A percentile compares a stretch with the other conserved stretches of the same genome.
Conservation (phyloP, 2,113 vertebrate genomes). For the Bambusicola thoracicus region DNA sequence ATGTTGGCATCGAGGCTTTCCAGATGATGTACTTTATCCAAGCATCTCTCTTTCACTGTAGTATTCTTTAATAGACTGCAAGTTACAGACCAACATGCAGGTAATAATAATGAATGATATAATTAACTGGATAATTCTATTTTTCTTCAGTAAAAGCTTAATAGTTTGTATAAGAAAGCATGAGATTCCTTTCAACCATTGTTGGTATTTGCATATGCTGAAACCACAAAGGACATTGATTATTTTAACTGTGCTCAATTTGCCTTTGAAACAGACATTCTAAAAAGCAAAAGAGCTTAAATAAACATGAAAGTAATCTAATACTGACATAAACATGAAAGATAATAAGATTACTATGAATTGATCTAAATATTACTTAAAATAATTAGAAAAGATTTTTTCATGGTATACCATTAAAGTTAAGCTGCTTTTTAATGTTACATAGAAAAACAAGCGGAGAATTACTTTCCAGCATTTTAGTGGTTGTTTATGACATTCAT, state of each 20-base stretch:
- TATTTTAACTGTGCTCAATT: slow-evolving; percentile 84
- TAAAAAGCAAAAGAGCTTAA: slow-evolving; percentile 87
- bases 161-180: slow-evolving; percentile 18
- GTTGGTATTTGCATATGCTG: slow-evolving; percentile 72
- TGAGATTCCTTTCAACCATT: slow-evolving; percentile 40
- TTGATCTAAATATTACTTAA: slow-evolving; percentile 94
- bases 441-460: slow-evolving; percentile 64
- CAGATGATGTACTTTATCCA: neutral
- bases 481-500: slow-evolving; percentile 72
- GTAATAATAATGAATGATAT: slow-evolving; percentile 15
- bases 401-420: slow-evolving; percentile 71
- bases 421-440: slow-evolving; percentile 68
- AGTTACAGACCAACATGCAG: neutral
- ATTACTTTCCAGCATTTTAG: slow-evolving; percentile 75
- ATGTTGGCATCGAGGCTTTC: neutral
- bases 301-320: slow-evolving; percentile 92
- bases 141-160: slow-evolving; percentile 14
- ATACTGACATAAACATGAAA: slow-evolving; percentile 87
- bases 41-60: neutral
- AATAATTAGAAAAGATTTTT: slow-evolving; percentile 97
- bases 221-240: slow-evolving; percentile 79
- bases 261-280: slow-evolving; percentile 87
- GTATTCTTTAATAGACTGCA: neutral
- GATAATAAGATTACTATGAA: slow-evolving; percentile 92
- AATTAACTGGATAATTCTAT: slow-evolving; percentile 1